Evolutionary conservation across 2,113 vertebrate genomes (phyloP).

Genomic region (Castor canadensis): DNA sequence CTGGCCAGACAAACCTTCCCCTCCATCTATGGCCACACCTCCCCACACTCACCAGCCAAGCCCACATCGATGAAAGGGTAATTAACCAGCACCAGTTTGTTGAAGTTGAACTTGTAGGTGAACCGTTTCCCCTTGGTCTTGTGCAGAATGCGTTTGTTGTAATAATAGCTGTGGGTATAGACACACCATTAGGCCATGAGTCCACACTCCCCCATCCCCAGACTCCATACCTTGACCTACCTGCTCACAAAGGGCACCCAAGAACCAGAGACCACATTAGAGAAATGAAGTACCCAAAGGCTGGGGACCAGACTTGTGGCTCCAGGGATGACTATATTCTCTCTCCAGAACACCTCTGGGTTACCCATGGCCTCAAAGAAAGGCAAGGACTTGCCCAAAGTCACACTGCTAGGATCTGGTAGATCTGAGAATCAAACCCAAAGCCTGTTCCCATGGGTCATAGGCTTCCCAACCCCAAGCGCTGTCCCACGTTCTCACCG

Average conservation of each 20-base stretch:
- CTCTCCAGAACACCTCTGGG: neutral
- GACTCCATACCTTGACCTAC: neutral
- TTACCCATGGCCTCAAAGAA: neutral
- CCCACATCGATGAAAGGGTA: constrained; percentile 96
- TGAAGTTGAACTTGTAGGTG: constrained; percentile 97
- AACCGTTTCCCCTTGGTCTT: constrained; percentile 87
- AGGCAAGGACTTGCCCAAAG: neutral
- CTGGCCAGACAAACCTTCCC: neutral
- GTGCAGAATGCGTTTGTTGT: constrained; percentile 86
- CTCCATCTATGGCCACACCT: neutral
- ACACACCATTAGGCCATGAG: neutral
- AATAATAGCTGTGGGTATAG: constrained; percentile 80
- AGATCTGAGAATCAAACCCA: neutral
- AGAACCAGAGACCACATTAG: neutral
- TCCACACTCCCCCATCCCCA: accelerated
- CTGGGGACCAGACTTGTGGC: neutral
- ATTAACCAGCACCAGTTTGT: constrained; percentile 95
- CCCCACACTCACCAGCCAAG: constrained; percentile 85
- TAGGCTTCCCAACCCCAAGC: neutral
- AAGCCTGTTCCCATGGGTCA: neutral
- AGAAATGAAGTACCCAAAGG: neutral
- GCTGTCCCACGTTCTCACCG: constrained; percentile 55
- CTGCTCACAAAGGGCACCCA: neutral
- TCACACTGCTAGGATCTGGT: neutral
- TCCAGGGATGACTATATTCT: neutral